phyloP scores from a whole-genome alignment of 2,888 invertebrate genomes.

The Acrobeloides nanus region DNA sequence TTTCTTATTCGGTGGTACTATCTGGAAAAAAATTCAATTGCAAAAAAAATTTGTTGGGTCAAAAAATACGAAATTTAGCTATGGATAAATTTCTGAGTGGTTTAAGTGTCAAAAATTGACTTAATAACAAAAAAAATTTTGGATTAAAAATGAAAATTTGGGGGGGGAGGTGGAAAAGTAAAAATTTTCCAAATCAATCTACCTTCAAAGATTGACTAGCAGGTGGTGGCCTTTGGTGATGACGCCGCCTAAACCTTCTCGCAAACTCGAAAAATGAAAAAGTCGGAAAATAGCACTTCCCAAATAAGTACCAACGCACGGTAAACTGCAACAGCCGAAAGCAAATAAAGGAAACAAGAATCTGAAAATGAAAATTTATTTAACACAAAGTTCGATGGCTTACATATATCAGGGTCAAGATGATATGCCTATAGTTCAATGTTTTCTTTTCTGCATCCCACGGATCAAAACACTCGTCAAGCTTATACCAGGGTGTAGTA shows the following conservation, averaged over 20 bases:
- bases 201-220: slow-evolving; percentile 14
- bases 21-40: slow-evolving; percentile 17
- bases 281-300: slow-evolving; percentile 41
- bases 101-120: slow-evolving; percentile 1
- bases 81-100: neutral
- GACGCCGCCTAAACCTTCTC: slow-evolving; percentile 15
- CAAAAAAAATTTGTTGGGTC: neutral
- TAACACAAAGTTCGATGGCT: no score
- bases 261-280: slow-evolving; percentile 45
- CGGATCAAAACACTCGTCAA: no score
- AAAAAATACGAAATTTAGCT: neutral
- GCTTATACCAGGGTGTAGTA: no score
- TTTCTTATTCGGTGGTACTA: slow-evolving; percentile 49
- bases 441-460: no score
- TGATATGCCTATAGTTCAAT: no score
- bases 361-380: no score
- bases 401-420: no score
- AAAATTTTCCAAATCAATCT: neutral
- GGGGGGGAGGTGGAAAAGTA: slow-evolving; percentile 6
- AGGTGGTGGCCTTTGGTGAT: neutral
- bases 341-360: slow-evolving; percentile 38
- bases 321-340: slow-evolving; percentile 45
- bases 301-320: slow-evolving; percentile 42
- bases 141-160: neutral
- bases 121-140: neutral